Evolutionary conservation across 2,888 invertebrate species (phyloP), one percentile per base, ranked within the genome.

Genomic region (Mythimna loreyi): DNA sequence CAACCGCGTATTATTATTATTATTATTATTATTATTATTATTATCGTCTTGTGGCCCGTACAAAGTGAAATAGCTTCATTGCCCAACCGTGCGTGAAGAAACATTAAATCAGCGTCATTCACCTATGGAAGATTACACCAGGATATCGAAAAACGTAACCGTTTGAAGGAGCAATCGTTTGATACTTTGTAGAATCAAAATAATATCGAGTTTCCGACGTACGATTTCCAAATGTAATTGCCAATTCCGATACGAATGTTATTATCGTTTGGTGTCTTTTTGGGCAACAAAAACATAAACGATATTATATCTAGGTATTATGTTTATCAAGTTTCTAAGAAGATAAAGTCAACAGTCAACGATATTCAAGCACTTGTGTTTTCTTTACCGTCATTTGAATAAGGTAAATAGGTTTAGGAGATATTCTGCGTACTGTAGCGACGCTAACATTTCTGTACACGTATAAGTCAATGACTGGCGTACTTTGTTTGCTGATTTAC

Each of bases 11-110:
- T 28, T 28, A 28, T 28, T 28, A 28, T 28, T 28, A 28, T 28
- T 28, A 2, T 28, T 28, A 2, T 36, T 6, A 6, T 5, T 33
- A 28, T 28, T 28, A 28, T 28, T 28, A 28, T 28, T 19, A n/a
- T n/a, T n/a, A n/a, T n/a, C 84, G 79, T 81, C 83, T 77, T 57
- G 60, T 50, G 47, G 66, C 43, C 53, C 43, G 68, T 73, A 63
- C 64, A 69, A 73, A 75, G 65, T 62, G 61, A 65, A 78, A 73
- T 72, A 74, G 65, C 67, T 75, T 69, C 70, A 71, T 84, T 81
- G 43, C 81, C 55, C 52, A 81, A 81, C 72, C 55, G 56, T 59
- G 67, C 30, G 67, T 63, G 69, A 71, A 63, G 60, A 55, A 80
- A 67, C 68, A 45, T 72, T 75, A 68, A 73, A 75, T 65, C 64